A percentile compares a stretch with the other conserved stretches of the same genome.
Conservation (phyloP, 2,113 vertebrate species). For the Prunella fulvescens region DNA sequence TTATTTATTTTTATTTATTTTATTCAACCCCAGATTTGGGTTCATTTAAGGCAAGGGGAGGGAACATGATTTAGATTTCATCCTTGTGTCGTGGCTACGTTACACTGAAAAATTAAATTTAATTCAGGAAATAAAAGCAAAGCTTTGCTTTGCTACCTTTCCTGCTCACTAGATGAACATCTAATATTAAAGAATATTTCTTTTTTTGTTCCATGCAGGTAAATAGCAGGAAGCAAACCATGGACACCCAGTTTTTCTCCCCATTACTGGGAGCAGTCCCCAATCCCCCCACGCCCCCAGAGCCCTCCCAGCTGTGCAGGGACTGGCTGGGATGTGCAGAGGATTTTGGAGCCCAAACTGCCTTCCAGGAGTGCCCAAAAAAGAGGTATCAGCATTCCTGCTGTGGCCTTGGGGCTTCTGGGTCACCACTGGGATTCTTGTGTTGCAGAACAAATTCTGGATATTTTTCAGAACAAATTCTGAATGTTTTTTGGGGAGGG, state of each 20-base stretch:
- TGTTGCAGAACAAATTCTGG: background rate
- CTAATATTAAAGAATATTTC: background rate
- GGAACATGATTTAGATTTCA: rapidly evolving
- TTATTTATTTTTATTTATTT: too few species aligned
- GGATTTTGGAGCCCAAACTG: background rate
- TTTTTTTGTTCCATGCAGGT: background rate
- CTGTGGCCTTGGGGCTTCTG: background rate
- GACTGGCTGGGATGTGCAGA: slow-evolving; percentile 13
- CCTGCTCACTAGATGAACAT: rapidly evolving
- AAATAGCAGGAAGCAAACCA: background rate
- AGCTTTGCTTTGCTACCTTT: background rate
- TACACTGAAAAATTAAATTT: background rate
- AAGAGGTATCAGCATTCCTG: slow-evolving; percentile 6
- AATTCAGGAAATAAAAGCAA: background rate
- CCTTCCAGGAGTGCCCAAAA: slow-evolving; percentile 16
- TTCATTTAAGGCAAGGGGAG: background rate
- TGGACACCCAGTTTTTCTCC: slow-evolving; percentile 59
- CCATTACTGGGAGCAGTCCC: background rate
- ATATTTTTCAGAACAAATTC: background rate
- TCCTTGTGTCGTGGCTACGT: rapidly evolving
- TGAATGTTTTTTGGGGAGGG: rapidly evolving
- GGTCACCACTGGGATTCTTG: rapidly evolving
- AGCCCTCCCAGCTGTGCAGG: background rate
- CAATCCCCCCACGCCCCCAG: background rate
- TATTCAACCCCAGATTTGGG: background rate